Conservation (phyloP, 2,797 vertebrate genomes). For the Acestrorhynchus altus region DNA sequence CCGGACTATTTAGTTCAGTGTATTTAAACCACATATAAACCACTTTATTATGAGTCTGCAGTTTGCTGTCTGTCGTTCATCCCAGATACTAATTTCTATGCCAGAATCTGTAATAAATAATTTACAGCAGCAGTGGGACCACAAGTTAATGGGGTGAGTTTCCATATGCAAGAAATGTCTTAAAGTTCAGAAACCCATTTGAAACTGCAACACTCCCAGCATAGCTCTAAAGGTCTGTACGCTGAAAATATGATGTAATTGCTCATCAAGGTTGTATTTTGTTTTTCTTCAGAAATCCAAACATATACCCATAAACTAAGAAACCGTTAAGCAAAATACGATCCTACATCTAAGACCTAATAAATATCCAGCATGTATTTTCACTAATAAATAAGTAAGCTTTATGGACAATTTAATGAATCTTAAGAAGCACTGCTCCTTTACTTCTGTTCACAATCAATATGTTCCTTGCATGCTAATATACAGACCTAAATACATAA, state of each 20-base stretch:
- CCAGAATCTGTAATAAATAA: constrained; percentile 6
- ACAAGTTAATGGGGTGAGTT: constrained; percentile 12
- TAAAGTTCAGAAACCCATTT: constrained; percentile 15
- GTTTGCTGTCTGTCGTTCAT: not conserved
- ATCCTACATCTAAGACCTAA: not conserved
- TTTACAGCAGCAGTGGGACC: not conserved
- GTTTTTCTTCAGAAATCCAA: not conserved
- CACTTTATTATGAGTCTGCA: not conserved
- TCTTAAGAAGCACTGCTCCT: too few species aligned
- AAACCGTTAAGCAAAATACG: not conserved
- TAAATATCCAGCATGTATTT: too few species aligned
- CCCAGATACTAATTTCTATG: not conserved
- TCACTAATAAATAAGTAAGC: not conserved
- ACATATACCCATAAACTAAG: too few species aligned
- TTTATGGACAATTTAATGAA: not conserved
- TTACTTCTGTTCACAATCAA: too few species aligned
- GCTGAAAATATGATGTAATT: not conserved
- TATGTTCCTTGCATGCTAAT: not conserved
- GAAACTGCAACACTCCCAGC: not conserved
- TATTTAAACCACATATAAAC: not conserved
- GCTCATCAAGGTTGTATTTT: constrained; percentile 1
- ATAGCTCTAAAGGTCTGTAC: not conserved
- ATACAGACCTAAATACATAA: not conserved
- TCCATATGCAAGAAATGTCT: constrained; percentile 1
- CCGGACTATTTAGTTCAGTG: not conserved